Evolutionary conservation across 2,888 invertebrate genomes (phyloP).

Genomic region (Oligia fasciuncula): DNA sequence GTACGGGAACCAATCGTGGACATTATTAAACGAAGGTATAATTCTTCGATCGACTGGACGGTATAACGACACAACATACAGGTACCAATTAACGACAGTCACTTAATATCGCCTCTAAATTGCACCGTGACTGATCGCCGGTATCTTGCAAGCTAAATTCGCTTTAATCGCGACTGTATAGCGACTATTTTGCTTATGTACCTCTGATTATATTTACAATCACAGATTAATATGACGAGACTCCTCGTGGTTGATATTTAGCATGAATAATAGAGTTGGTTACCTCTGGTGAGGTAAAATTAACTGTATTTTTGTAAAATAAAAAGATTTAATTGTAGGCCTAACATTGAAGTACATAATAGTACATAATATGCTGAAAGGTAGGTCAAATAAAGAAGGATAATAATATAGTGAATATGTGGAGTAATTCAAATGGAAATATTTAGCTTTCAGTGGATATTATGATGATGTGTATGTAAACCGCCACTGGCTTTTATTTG

Average conservation of each 20-base stretch:
- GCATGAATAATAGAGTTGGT: conserved; percentile 37
- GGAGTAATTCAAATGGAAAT: conserved; percentile 19
- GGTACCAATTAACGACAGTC: conserved; percentile 30
- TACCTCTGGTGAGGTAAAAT: conserved; percentile 15
- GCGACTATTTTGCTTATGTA: conserved; percentile 42
- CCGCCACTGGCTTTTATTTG: conserved; percentile 27
- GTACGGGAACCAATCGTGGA: conserved; percentile 22
- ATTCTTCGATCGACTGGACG: conserved; percentile 31
- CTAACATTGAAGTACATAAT: conserved; percentile 25
- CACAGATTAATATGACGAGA: conserved; percentile 22
- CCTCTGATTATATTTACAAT: conserved; percentile 37
- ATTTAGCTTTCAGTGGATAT: conserved; percentile 35
- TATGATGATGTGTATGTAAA: conserved; percentile 9
- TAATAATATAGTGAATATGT: neutral
- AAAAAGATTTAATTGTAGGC: conserved; percentile 25
- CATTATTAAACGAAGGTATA: conserved; percentile 12
- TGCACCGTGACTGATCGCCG: conserved; percentile 44
- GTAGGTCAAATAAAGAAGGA: conserved; percentile 7
- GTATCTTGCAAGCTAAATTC: conserved; percentile 34
- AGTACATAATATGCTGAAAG: conserved; percentile 20
- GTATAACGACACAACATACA: conserved; percentile 32
- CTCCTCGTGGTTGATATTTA: conserved; percentile 41
- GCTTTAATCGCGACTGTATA: conserved; percentile 43
- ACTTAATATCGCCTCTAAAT: conserved; percentile 18
- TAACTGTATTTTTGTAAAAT: conserved; percentile 48